A percentile compares a stretch with the other conserved stretches of the same genome.
Evolutionary conservation across 2,113 vertebrate genomes (phyloP).

Genomic region (Chinchilla lanigera): DNA sequence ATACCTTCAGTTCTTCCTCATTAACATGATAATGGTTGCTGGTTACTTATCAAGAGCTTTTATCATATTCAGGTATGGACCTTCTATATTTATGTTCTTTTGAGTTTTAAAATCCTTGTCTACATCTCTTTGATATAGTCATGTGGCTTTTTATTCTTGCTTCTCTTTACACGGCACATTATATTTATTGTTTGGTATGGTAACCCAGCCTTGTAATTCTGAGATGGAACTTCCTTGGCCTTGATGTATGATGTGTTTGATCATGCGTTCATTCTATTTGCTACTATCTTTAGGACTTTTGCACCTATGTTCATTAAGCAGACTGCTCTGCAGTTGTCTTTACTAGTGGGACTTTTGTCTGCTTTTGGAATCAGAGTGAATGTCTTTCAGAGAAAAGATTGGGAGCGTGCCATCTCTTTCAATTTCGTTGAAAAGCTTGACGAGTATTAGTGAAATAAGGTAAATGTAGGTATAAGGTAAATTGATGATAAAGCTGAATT

Average conservation of each 20-base stretch:
- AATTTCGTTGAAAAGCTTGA: background rate
- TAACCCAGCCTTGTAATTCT: background rate
- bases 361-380: background rate
- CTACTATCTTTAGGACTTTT: background rate
- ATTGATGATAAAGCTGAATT: background rate
- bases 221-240: background rate
- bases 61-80: background rate
- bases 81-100: background rate
- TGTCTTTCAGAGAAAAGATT: background rate
- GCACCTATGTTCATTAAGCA: background rate
- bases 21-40: background rate
- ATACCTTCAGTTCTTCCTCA: background rate
- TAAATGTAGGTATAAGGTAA: background rate
- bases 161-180: background rate
- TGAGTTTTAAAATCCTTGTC: background rate
- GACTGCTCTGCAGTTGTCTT: background rate
- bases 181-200: background rate
- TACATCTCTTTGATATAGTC: background rate
- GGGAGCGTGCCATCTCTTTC: background rate
- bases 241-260: background rate
- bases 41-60: background rate
- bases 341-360: background rate
- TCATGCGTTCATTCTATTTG: background rate
- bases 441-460: background rate
- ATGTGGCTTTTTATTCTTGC: background rate